Evolutionary conservation across 1,140 invertebrate genomes (phyloP), one percentile per base, ranked within the genome.

Genomic region (Meteorus sp.): DNA sequence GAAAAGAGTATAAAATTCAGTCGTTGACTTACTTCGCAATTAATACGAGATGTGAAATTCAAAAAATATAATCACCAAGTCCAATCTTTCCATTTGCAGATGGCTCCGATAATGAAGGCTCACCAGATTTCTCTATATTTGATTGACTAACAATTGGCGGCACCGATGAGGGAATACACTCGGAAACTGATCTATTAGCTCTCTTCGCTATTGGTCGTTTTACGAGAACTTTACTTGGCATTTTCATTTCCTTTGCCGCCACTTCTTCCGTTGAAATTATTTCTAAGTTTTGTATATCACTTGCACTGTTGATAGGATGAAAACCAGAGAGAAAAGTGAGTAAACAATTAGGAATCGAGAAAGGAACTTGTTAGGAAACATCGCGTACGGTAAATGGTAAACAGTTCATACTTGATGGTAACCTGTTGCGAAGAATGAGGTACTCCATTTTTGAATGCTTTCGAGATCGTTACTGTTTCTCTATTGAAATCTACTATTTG

Each of bases 371-470:
- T n/a, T n/a, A n/a, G n/a, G n/a, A n/a, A n/a, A n/a, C n/a, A n/a
- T 51, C 55, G 53, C 17, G 62, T 35, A 0, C 13, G 8, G 19
- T 17, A 2, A 44, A 2, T 5, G 1, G 27, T 11, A 47, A 27
- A 50, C 6, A 48, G 23, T 35, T 61, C 59, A 73, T 79, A 85
- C 80, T 78, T 80, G 17, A 89, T 72, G 27, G 82, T 84, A 35
- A 89, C 80, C 64, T 85, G 77, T 6, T 81, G 74, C 25, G 84
- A 77, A 37, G 81, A 79, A 65, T 85, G 78, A 37, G 89, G 89
- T 17, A 92, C 84, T 3, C 91, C 91, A 81, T 95, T 92, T 59
- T 88, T 84, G 73, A 91, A 93, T 6, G 89, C 86, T 73, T 91
- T 88, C 9, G 81, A 84, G 25, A 95, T 81, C 2, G 88, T 91